Evolutionary conservation across 2,888 invertebrate genomes (phyloP).

Genomic region (Apodemia hepburni): DNA sequence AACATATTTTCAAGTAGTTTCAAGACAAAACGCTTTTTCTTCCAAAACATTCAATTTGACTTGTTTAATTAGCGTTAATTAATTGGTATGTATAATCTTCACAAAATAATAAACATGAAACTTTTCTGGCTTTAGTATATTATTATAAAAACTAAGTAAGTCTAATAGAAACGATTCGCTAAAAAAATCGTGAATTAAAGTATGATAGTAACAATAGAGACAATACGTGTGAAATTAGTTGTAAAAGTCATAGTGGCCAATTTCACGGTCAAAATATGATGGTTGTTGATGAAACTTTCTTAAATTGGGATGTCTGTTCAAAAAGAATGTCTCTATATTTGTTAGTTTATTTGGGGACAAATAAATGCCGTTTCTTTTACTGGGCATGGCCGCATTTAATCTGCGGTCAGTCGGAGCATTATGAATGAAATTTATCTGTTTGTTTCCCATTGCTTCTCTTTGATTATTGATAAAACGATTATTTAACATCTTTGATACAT

Average conservation of each 20-base stretch:
- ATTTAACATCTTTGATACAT: background rate
- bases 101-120: no score
- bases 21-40: no score
- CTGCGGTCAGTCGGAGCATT: background rate
- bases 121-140: no score
- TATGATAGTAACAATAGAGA: no score
- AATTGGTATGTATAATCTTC: no score
- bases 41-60: no score
- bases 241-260: constrained; percentile 42
- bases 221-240: background rate
- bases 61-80: no score
- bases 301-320: constrained; percentile 11
- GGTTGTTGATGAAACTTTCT: constrained; percentile 32
- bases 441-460: background rate
- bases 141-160: no score
- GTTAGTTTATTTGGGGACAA: background rate
- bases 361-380: background rate
- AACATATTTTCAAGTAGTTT: no score
- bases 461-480: background rate
- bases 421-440: background rate
- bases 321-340: background rate
- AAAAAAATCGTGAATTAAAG: no score
- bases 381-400: background rate
- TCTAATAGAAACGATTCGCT: no score
- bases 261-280: constrained; percentile 51